Evolutionary conservation across 2,797 vertebrate genomes (phyloP).

Genomic region (Eulemur coronatus): DNA sequence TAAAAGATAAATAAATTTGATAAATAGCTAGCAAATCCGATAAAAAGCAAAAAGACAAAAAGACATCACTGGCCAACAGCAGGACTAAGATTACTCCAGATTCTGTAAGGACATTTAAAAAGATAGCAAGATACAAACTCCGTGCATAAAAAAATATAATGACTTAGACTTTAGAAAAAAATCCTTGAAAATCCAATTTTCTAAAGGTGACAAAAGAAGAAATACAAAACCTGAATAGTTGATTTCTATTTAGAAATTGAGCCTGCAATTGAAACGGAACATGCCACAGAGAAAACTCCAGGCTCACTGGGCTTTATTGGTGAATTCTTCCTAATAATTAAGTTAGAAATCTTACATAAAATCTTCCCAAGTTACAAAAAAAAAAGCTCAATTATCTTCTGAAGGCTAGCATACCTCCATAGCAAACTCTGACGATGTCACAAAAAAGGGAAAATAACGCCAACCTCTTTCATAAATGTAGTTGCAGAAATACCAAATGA

Average conservation of each 20-base stretch:
- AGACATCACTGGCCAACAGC: not conserved
- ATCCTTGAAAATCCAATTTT: not conserved
- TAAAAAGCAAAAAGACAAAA: too few relatives aligned
- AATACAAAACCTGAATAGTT: not conserved
- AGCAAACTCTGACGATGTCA: not conserved
- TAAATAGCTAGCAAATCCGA: not conserved
- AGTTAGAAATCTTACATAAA: not conserved
- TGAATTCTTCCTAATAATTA: not conserved
- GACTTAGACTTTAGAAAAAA: not conserved
- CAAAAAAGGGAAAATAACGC: not conserved
- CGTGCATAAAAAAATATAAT: not conserved
- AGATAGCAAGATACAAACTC: not conserved
- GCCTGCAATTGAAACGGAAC: not conserved
- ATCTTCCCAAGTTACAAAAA: not conserved
- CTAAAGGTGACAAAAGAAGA: not conserved
- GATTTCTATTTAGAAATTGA: not conserved
- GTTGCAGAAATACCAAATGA: not conserved
- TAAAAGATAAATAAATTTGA: not conserved
- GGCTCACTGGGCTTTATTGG: not conserved
- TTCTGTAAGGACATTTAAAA: not conserved
- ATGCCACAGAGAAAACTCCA: not conserved
- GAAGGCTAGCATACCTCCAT: not conserved
- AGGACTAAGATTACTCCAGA: too few relatives aligned
- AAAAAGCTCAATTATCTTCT: not conserved
- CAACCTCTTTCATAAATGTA: not conserved